Evolutionary conservation across 1,140 invertebrate genomes (phyloP), one percentile per base, ranked within the genome.

Genomic region (Agrypnia vestita): DNA sequence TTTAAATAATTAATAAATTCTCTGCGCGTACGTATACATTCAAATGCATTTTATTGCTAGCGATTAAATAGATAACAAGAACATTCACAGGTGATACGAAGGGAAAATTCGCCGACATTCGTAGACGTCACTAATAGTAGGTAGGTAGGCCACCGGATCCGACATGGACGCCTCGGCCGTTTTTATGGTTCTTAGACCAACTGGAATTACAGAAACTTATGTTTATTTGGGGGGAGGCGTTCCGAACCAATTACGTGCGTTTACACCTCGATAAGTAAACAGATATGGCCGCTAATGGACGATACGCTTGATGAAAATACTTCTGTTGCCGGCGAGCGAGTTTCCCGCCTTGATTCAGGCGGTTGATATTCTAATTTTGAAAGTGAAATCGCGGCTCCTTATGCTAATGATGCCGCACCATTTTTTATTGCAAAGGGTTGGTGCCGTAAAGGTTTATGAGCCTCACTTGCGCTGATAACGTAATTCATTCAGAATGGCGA

Each of bases 251-350:
- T 75, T 75, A 75, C 44, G 51, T 61, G 51, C 53, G 73, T 75
- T 75, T 61, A 75, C 73, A 75, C 73, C 71, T 73, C 25, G 55
- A 47, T 75, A 73, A 43, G 71, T 71, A 56, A 69, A 69, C 64
- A 69, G 64, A 69, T 69, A 69, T 69, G 64, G 44, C 64, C 13
- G 8, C 43, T 47, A 64, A 64, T 64, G 35, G 61, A 3, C 13
- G 61, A 69, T 43, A 69, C 64, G 64, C 64, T 17, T 49, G 43
- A 69, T 47, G 64, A 17, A 47, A 69, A 69, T 49, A 69, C 15
- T 51, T 15, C 49, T 13, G 49, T 51, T 51, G 8, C 8, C 44
- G 15, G 35, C 64, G 8, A 17, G 15, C 46, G 19, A 47, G 43
- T 69, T 69, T 69, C 44, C 64, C 62, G 62, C 62, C 43, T 21